These are phyloP conservation scores for Noctua janthe DNA, from an alignment of 2,888 invertebrate species.

Conservation along the genomic window DNA sequence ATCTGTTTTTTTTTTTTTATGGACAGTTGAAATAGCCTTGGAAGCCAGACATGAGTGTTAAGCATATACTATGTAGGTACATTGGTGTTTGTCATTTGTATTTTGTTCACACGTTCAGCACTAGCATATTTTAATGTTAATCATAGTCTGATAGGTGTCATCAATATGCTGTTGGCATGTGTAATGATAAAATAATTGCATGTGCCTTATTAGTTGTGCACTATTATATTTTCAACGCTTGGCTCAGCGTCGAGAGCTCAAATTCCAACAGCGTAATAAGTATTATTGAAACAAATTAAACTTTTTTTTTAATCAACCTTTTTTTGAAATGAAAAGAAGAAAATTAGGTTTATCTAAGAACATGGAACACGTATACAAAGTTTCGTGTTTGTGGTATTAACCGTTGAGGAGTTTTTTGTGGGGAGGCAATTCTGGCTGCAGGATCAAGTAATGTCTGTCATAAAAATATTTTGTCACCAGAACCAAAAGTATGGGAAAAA, in stretches of 20 bases:
- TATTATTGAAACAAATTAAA: not conserved
- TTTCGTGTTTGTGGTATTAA: not conserved
- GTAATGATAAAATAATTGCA: not conserved
- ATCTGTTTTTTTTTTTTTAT: conserved; percentile 7
- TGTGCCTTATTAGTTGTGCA: not conserved
- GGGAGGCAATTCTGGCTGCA: not conserved
- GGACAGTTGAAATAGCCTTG: conserved; percentile 21
- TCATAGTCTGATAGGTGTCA: not conserved
- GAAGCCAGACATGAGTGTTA: not conserved
- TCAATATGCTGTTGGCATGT: not conserved
- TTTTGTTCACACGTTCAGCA: not conserved
- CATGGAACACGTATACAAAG: not conserved
- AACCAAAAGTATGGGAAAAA: not conserved
- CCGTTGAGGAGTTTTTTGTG: not conserved
- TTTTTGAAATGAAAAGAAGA: not conserved
- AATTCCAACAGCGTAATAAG: not conserved
- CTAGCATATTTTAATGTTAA: not conserved
- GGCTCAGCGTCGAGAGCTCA: not conserved
- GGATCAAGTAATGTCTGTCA: not conserved
- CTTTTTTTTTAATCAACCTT: not conserved
- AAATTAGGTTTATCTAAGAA: not conserved
- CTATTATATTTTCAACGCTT: not conserved
- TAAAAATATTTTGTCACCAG: not conserved
- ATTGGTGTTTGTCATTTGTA: not conserved
- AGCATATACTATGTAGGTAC: not conserved